Conservation (phyloP, 1,140 invertebrate genomes). For the Tetraneura akinire region DNA sequence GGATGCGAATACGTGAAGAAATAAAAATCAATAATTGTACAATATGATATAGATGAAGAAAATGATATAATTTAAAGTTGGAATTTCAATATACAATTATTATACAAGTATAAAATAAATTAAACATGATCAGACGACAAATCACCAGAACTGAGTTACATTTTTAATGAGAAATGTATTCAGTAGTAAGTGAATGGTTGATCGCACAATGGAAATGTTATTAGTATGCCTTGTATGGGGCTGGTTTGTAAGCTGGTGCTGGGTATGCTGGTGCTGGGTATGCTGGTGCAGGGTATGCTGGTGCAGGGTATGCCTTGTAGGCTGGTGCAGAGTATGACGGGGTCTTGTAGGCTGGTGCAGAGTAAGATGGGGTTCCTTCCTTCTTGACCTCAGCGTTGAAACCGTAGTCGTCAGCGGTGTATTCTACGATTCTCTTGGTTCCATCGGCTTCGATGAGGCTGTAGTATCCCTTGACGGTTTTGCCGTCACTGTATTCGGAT, state of each 20-base stretch:
- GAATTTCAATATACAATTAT: no score
- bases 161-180: not conserved
- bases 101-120: constrained; percentile 56
- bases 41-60: no score
- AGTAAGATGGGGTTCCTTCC: constrained; percentile 17
- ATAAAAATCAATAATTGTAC: no score
- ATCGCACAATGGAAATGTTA: no score
- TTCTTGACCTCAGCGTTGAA: constrained; percentile 60
- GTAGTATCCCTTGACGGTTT: constrained; percentile 61
- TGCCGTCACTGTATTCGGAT: constrained; percentile 60
- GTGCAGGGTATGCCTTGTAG: constrained; percentile 41
- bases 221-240: constrained; percentile 42
- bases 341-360: constrained; percentile 55
- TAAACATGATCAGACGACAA: constrained; percentile 36
- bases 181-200: not conserved
- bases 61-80: no score
- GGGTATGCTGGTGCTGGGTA: constrained; percentile 48
- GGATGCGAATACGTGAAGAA: no score
- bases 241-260: constrained; percentile 55
- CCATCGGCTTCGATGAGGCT: constrained; percentile 61
- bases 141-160: not conserved
- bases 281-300: constrained; percentile 42
- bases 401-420: constrained; percentile 61
- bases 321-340: constrained; percentile 27
- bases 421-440: constrained; percentile 60